A percentile compares a stretch with the other conserved stretches of the same genome.
phyloP scores from a whole-genome alignment of 2,797 vertebrate species.

The Phoeniculus purpureus region DNA sequence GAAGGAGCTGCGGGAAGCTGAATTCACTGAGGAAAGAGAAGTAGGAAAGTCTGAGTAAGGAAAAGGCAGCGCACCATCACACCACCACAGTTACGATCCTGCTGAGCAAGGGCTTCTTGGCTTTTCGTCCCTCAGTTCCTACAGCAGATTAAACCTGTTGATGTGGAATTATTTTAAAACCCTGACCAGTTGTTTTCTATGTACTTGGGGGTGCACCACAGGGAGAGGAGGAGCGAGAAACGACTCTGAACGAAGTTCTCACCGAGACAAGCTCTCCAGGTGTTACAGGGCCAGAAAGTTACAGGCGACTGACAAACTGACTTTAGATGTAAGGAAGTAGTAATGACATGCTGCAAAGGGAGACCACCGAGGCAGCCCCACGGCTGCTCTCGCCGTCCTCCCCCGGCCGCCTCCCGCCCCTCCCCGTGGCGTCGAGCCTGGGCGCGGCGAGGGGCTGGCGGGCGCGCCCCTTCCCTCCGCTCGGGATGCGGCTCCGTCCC shows the following conservation, averaged over 20 bases:
- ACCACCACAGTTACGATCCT: background rate
- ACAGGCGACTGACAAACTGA: background rate
- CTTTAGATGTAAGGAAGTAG: accelerated
- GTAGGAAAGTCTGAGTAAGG: background rate
- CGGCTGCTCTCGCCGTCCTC: background rate
- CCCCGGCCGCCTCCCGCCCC: background rate
- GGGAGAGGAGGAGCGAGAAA: background rate
- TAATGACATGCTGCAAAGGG: background rate
- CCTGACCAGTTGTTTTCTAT: background rate
- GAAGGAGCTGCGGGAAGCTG: background rate
- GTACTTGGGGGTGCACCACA: accelerated
- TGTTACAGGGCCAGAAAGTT: background rate
- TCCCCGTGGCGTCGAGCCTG: background rate
- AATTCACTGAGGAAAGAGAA: background rate
- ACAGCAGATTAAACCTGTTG: background rate
- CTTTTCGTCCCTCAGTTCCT: background rate
- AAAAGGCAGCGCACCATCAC: background rate
- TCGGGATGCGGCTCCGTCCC: background rate
- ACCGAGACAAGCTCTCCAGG: background rate
- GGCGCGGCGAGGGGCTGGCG: background rate
- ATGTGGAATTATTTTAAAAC: background rate
- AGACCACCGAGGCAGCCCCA: background rate
- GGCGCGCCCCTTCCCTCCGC: background rate
- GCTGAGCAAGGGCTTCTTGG: background rate
- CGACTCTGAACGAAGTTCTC: background rate